Evolutionary conservation across 2,113 vertebrate species (phyloP), one percentile per base, ranked within the genome.

Genomic region (Pithys albifrons): DNA sequence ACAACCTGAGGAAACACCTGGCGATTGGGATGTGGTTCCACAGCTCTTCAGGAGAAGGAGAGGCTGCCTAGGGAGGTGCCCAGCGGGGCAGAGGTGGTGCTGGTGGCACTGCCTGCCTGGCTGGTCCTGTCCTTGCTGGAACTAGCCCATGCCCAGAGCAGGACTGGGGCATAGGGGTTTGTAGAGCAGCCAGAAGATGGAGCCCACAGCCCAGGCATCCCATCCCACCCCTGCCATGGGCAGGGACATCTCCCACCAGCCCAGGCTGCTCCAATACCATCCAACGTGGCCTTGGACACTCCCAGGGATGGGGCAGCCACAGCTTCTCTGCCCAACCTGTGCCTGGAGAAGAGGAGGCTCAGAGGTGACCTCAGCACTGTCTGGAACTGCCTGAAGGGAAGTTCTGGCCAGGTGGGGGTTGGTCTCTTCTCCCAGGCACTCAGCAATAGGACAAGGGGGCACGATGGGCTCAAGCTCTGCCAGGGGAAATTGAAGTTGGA

Each of bases 141-240:
- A 6, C 33, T 0, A 12, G 23, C 17, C 29, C 10, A 35, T 17
- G 52, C 18, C 3, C 23, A 58, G 55, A 77, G 72, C 83, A 54
- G 65, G 37, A 12, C 14, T 24, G 43, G 64, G 78, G 86, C 39
- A 37, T 24, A 1, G 29, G 81, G 88, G 62, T 88, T 90, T 91
- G 90, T 74, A 58, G 85, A 91, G 78, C 92, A 94, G 88, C 94
- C 92, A 93, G 92, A 74, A 97, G 95, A 69, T 96, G 94, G 90
- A 95, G 95, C 94, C 67, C 85, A 89, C 45, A 76, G n/a, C 71
- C 90, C 75, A 85, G 41, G 49, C 54, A 88, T n/a, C 85, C n/a
- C 19, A n/a, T 39, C 74, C 39, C 61, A 74, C 31, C 64, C 37
- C 28, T 52, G 27, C 52, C 28, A 9, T 2, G 9, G 10, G 15